A percentile compares a stretch with the other conserved stretches of the same genome.
Conservation (phyloP, 2,113 vertebrate genomes). For the Mandrillus leucophaeus region DNA sequence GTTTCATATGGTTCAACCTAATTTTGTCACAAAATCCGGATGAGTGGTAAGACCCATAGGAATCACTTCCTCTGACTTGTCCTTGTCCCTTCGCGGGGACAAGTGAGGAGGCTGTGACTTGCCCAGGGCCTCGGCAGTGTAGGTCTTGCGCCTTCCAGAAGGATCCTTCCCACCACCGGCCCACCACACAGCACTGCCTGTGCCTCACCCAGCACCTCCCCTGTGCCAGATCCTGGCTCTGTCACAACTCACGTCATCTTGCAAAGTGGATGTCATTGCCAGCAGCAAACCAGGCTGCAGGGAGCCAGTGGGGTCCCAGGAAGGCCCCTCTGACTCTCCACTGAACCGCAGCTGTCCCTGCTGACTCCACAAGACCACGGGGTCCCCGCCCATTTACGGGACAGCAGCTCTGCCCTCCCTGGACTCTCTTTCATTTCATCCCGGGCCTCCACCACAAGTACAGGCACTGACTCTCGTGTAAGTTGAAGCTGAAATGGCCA, state of each 20-base stretch:
- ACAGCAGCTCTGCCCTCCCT: neutral
- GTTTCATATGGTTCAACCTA: neutral
- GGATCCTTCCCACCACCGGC: neutral
- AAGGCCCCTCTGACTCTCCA: neutral
- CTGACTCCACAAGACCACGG: neutral
- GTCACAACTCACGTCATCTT: neutral
- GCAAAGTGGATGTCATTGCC: neutral
- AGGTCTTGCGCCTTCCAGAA: neutral
- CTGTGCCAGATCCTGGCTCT: neutral
- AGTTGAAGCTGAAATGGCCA: neutral
- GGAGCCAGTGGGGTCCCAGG: neutral
- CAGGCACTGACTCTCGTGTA: neutral
- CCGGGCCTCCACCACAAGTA: neutral
- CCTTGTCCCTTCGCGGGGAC: neutral
- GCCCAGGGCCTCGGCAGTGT: fast-evolving
- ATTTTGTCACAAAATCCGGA: neutral
- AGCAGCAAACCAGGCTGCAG: neutral
- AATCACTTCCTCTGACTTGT: neutral
- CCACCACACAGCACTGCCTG: too few relatives aligned
- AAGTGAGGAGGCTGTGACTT: neutral
- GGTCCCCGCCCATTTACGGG: neutral
- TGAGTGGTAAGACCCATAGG: neutral
- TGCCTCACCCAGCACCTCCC: neutral
- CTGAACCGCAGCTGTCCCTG: neutral
- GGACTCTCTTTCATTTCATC: neutral